Percentiles rank a stretch among this genome's conserved stretches.
Evolutionary conservation across 2,797 vertebrate species (phyloP).

Genomic region (Malacoctenus gilli): DNA sequence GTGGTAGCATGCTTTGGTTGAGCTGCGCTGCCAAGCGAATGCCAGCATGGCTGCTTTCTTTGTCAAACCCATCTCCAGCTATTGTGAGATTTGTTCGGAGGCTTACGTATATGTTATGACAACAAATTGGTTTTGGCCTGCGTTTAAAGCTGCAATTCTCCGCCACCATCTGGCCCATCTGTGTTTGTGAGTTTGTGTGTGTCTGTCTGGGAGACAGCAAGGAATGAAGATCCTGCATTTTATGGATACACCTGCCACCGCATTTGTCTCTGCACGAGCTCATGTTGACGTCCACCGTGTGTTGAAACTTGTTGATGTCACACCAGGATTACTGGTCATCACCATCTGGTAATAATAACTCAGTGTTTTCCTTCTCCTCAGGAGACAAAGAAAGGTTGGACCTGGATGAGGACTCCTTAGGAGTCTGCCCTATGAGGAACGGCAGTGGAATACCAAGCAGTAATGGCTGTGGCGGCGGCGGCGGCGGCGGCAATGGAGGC

Average conservation of each 20-base stretch:
- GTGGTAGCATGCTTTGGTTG: slow-evolving; percentile 27
- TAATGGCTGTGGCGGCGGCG: slow-evolving; percentile 52
- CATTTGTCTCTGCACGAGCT: slow-evolving; percentile 8
- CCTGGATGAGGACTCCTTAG: slow-evolving; percentile 79
- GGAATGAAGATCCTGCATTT: neutral
- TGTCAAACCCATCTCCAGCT: slow-evolving; percentile 24
- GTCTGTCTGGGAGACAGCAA: slow-evolving; percentile 6
- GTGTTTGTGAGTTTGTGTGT: slow-evolving; percentile 37
- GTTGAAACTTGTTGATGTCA: neutral
- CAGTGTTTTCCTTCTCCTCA: slow-evolving; percentile 17
- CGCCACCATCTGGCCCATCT: slow-evolving; percentile 75
- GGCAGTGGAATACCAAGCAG: slow-evolving; percentile 62
- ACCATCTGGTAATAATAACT: slow-evolving; percentile 15
- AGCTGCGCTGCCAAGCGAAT: slow-evolving; percentile 18
- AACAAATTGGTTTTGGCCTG: slow-evolving; percentile 61
- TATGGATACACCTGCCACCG: slow-evolving; percentile 33
- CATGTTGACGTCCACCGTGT: slow-evolving; percentile 13
- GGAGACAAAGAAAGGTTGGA: slow-evolving; percentile 82
- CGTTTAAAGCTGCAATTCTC: slow-evolving; percentile 61
- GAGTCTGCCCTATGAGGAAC: slow-evolving; percentile 78
- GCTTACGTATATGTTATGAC: slow-evolving; percentile 54
- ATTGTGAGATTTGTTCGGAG: slow-evolving; percentile 52
- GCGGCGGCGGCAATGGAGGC: slow-evolving; percentile 56
- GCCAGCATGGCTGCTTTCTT: slow-evolving; percentile 13
- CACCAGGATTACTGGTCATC: slow-evolving; percentile 7